Base-by-base conservation (phyloP, 92 coral and sea anemone genomes). In the Porites cylindrica region DNA sequence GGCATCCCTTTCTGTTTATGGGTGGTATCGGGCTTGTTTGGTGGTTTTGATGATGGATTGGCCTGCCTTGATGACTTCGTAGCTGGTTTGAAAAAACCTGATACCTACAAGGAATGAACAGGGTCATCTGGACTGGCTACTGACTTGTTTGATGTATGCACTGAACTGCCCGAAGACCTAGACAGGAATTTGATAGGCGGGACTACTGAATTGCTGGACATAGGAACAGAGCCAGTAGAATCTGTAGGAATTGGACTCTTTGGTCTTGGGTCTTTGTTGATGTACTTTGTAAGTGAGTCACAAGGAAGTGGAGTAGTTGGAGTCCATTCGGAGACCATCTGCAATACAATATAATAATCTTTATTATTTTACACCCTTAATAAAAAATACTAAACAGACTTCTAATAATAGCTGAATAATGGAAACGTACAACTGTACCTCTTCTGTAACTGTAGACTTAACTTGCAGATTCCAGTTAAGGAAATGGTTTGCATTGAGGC, bases 391-490 rank as follows among this genome's bases (percentile, higher is more conserved):
- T 65, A 65, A 65, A 65, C 69, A 65, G 69, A 65, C 21, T 65
- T 65, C 69, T 14, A 65, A 65, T 65, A 72, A 72, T 72, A 72
- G 58, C 26, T 72, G 23, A 72, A 72, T n/a, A 72, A 72, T 72
- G n/a, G 76, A 72, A 72, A 72, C 76, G 58, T 72, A 50, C 58
- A 29, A 29, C 32, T 29, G 4, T 29, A 29, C 32, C 76, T 80
- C 84, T 69, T 80, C 72, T 80, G 59, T 80, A 51, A 80, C 75
- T 71, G 89, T 61, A 75, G 67, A 74, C 52, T 84, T 84, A 53
- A 75, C 88, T 58, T 74, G 79, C 38, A 76, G 70, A 75, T 84
- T 75, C 82, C 85, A 83, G 67, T 85, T 77, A 58, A 75, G 67
- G 66, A 68, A 68, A 68, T 68, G 82, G 76, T 62, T 58, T 23